These are phyloP conservation scores for Eulimnadia texana DNA, from an alignment of 1,140 invertebrate species.

Conservation along the genomic window DNA sequence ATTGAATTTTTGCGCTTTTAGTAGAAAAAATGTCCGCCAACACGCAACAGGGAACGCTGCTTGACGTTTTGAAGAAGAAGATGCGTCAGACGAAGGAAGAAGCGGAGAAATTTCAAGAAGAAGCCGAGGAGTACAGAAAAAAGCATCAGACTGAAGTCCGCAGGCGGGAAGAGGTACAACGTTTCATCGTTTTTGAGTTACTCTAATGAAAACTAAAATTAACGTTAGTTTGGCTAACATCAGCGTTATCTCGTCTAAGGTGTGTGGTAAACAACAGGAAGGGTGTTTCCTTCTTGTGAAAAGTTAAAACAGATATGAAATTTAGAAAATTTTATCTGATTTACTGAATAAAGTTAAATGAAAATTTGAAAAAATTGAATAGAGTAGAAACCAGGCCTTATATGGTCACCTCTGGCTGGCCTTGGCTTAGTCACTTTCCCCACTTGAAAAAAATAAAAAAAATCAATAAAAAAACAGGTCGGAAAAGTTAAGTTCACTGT, in stretches of 20 bases:
- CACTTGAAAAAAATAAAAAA: not conserved
- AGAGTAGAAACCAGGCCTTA: not conserved
- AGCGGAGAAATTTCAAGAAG: slow-evolving; percentile 92
- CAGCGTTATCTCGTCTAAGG: too few relatives aligned
- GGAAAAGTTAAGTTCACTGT: not conserved
- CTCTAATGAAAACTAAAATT: too few relatives aligned
- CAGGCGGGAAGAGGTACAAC: slow-evolving; percentile 89
- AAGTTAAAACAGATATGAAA: not conserved
- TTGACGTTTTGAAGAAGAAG: slow-evolving; percentile 97
- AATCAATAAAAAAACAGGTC: not conserved
- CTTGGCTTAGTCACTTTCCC: not conserved
- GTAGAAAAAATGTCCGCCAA: slow-evolving; percentile 42
- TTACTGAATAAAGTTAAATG: not conserved
- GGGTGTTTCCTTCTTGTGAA: not conserved
- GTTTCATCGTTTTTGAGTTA: too few relatives aligned
- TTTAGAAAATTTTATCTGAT: too few relatives aligned
- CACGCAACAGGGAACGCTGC: slow-evolving; percentile 58
- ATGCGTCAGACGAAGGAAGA: slow-evolving; percentile 96
- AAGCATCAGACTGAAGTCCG: slow-evolving; percentile 70
- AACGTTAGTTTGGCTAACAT: too few relatives aligned
- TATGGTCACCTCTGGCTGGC: not conserved
- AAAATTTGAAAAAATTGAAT: not conserved
- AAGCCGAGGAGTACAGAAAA: slow-evolving; percentile 79
- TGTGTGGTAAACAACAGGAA: not conserved
- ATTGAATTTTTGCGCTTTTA: too few relatives aligned